Percentiles rank a stretch among this genome's conserved stretches.
These are phyloP conservation scores for Aix galericulata DNA, from an alignment of 2,113 vertebrate species.

Conservation along the genomic window DNA sequence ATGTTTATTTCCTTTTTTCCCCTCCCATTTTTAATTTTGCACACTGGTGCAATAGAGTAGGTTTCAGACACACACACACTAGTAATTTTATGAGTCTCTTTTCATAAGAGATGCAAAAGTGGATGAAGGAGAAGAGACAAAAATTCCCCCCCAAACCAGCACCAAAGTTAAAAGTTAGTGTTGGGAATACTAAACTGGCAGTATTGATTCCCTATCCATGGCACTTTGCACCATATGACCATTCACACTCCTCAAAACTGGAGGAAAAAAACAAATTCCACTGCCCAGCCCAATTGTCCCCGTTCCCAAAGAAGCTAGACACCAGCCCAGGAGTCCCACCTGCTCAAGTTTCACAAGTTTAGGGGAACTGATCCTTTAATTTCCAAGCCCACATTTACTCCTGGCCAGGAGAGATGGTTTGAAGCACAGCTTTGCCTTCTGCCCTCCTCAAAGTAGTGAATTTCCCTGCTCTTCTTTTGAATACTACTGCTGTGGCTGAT, in stretches of 20 bases:
- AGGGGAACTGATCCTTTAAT: neutral
- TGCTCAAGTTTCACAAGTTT: neutral
- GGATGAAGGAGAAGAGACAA: rapidly evolving
- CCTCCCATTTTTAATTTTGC: neutral
- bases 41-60: neutral
- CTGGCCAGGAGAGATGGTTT: neutral
- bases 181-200: rapidly evolving
- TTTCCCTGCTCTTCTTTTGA: neutral
- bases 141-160: no score
- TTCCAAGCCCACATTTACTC: neutral
- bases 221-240: neutral
- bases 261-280: neutral
- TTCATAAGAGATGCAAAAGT: neutral
- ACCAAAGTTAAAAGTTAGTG: neutral
- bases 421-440: neutral
- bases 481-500: neutral
- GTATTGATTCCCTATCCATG: neutral
- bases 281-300: neutral
- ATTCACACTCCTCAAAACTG: neutral
- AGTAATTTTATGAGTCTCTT: neutral
- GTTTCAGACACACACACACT: neutral
- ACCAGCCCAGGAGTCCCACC: rapidly evolving
- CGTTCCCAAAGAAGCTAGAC: neutral
- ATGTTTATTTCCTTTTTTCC: neutral
- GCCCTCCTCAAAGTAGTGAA: neutral